Evolutionary conservation across 1,140 invertebrate genomes (phyloP).

Genomic region (Drosophila tropicalis): DNA sequence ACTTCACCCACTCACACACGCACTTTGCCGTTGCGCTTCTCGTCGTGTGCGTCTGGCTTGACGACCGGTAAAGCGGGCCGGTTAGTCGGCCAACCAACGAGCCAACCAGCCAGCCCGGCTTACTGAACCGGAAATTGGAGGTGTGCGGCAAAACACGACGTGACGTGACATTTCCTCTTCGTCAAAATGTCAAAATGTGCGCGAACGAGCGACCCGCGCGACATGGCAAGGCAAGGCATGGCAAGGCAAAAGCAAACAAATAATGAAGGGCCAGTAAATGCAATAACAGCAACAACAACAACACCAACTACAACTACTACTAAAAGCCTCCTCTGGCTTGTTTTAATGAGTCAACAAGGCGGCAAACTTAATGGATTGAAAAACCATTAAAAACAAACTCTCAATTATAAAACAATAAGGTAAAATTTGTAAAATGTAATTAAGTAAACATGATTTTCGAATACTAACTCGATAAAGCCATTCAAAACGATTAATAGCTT

Average conservation of each 20-base stretch:
- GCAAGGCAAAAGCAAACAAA: conserved; percentile 39
- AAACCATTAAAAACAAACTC: neutral
- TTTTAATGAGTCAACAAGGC: conserved; percentile 10
- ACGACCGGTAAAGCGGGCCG: conserved; percentile 18
- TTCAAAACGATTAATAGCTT: no score
- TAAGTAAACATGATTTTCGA: no score
- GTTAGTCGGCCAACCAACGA: conserved; percentile 61
- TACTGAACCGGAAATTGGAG: conserved; percentile 83
- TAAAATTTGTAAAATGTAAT: no score
- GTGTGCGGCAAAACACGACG: conserved; percentile 83
- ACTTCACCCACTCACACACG: conserved; percentile 25
- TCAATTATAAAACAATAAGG: neutral
- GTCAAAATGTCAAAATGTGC: conserved; percentile 83
- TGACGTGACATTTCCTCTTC: conserved; percentile 83
- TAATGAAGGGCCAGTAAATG: conserved; percentile 48
- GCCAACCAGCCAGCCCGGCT: conserved; percentile 73
- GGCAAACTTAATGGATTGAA: conserved; percentile 11
- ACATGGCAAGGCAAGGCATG: conserved; percentile 63
- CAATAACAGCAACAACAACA: conserved; percentile 16
- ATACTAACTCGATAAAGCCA: no score
- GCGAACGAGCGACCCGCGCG: conserved; percentile 35
- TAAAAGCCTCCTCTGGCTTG: neutral
- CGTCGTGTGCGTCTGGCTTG: neutral
- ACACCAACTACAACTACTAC: conserved; percentile 28
- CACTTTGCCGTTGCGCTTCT: conserved; percentile 10